Evolutionary conservation across 1,140 invertebrate genomes (phyloP).

Genomic region (Drosophila pectinifera): DNA sequence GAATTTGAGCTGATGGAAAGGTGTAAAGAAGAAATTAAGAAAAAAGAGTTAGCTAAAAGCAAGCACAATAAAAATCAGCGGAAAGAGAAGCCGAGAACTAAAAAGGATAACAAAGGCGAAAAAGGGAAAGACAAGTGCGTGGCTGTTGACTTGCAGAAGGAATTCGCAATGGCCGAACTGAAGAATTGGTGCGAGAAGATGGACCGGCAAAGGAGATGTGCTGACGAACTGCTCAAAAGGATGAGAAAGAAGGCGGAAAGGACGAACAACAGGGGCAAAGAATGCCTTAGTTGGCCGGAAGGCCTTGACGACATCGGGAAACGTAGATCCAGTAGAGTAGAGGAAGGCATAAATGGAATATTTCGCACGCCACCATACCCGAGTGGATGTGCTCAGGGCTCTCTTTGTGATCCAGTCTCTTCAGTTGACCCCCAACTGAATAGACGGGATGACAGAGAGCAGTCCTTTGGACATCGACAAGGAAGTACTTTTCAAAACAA

Average conservation of each 20-base stretch:
- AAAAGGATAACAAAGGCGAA: neutral
- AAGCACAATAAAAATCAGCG: too few relatives aligned
- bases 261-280: too few relatives aligned
- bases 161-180: neutral
- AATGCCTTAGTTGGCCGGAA: neutral
- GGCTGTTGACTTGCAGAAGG: neutral
- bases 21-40: neutral
- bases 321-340: too few relatives aligned
- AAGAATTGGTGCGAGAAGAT: neutral
- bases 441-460: neutral
- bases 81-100: neutral
- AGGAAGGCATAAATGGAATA: neutral
- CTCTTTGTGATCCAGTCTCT: slow-evolving; percentile 4
- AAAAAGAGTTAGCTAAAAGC: neutral
- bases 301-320: neutral
- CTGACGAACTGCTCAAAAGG: neutral
- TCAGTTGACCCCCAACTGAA: neutral
- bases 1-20: neutral
- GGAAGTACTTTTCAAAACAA: neutral
- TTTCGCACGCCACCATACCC: neutral
- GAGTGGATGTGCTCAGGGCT: slow-evolving; percentile 6
- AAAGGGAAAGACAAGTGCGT: neutral
- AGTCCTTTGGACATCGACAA: neutral
- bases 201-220: neutral
- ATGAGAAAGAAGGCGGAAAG: neutral